Base-by-base conservation (phyloP, 2,113 vertebrate species). In the Pica pica region DNA sequence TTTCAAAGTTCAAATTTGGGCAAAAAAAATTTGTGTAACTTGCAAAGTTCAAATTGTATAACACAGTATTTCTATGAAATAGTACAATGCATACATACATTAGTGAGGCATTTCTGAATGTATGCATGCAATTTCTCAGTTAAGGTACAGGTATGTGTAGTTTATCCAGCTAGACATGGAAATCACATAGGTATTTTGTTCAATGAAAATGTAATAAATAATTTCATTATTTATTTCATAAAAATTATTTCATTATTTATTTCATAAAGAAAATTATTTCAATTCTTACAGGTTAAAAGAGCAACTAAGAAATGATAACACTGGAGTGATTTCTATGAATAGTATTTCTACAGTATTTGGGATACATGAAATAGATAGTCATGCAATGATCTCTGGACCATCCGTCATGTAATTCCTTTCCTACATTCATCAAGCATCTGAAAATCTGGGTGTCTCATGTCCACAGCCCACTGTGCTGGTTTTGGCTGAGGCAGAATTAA, bases 31-130 rank as follows among this genome's bases (percentile, higher is more conserved):
- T 5, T 8, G 14, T 37, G 22, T 13, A 74, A 84, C 42, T 77
- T 68, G 14, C 5, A 3, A 79, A 68, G 22, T 55, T 76, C 46
- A 44, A 65, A 70, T 42, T 0, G 5, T 1, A 0, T 37, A 10
- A 56, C 20, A 39, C 30, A 56, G 20, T 53, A 49, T 59, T 55
- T 53, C 57, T 5, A 1, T 31, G n/a, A 91, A 93, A 69, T 50
- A 64, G 33, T 16, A 11, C 21, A 67, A 23, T 26, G n/a, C 6
- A 44, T 46, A 16, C 11, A 10, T 30, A 49, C 0, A 0, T 64
- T 31, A 46, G 6, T 24, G 49, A 89, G 60, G 22, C 18, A 42
- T 89, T 89, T 79, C 61, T 69, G 56, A 63, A 49, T n/a, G 14
- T 24, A 39, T 15, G 6, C 2, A 1, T 14, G 26, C 35, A 50